A percentile compares a stretch with the other conserved stretches of the same genome.
Conservation (phyloP, 2,888 invertebrate genomes). For the Acronicta aceris region DNA sequence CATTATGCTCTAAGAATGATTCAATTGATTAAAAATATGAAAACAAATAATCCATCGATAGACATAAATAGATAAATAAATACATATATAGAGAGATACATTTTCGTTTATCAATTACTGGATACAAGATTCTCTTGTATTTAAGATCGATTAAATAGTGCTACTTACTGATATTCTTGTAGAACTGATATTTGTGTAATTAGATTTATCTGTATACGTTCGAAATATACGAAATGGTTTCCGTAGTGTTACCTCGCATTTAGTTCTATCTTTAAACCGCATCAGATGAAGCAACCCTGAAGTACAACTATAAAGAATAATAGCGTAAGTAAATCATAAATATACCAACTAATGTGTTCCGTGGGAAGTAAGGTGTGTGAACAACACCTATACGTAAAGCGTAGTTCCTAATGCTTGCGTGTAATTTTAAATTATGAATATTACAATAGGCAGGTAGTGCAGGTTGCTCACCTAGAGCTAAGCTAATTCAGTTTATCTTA, state of each 20-base stretch:
- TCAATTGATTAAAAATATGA: too few species aligned
- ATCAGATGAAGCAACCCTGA: conserved; percentile 64
- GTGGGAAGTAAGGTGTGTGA: conserved; percentile 71
- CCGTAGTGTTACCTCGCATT: conserved; percentile 15
- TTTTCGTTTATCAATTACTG: too few species aligned
- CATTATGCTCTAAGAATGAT: too few species aligned
- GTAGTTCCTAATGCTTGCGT: conserved; percentile 38
- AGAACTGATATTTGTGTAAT: too few species aligned
- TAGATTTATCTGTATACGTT: too few species aligned
- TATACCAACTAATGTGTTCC: conserved; percentile 62
- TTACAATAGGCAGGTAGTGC: conserved; percentile 11
- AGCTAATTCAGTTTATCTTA: neutral
- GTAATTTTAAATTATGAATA: conserved; percentile 18
- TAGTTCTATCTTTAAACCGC: conserved; percentile 13
- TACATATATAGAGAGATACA: too few species aligned
- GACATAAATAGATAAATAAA: too few species aligned
- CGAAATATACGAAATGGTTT: too few species aligned
- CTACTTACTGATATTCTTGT: too few species aligned
- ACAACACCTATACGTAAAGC: conserved; percentile 40
- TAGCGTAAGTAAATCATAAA: conserved; percentile 71
- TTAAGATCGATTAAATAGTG: too few species aligned
- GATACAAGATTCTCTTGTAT: too few species aligned
- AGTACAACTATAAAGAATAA: conserved; percentile 63
- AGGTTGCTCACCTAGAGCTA: neutral
- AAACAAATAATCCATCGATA: too few species aligned